phyloP scores from a whole-genome alignment of 2,113 vertebrate species.

The Rhinopomastus cyanomelas region DNA sequence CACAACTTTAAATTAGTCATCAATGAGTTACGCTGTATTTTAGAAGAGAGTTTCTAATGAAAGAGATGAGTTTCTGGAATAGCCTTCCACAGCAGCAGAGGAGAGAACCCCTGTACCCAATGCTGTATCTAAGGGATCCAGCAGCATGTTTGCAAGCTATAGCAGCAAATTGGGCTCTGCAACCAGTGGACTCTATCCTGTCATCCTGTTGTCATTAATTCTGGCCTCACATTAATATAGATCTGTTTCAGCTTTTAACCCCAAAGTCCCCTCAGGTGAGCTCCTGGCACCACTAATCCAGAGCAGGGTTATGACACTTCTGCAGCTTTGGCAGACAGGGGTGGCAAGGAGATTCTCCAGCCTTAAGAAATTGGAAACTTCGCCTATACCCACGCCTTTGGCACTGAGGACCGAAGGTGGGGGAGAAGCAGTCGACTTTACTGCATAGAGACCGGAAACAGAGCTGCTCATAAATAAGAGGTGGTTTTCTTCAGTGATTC shows the following conservation, averaged over 20 bases:
- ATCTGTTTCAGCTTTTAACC: neutral
- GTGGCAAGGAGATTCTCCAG: neutral
- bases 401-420: neutral
- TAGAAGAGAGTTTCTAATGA: neutral
- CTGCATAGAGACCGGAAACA: neutral
- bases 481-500: neutral
- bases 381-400: neutral
- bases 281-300: neutral
- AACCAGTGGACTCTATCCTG: no score
- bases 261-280: neutral
- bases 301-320: neutral
- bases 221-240: neutral
- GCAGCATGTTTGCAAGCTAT: neutral
- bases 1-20: neutral
- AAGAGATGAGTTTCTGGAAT: neutral
- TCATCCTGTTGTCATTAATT: neutral
- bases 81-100: neutral
- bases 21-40: neutral
- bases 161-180: neutral
- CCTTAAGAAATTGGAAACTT: neutral
- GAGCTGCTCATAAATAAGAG: neutral
- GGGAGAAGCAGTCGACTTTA: neutral
- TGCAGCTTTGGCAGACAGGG: neutral
- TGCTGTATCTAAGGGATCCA: neutral
- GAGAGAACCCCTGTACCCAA: neutral